Base-by-base conservation (phyloP, 53 echinoderm and acorn worm genomes). In the Apostichopus leukothele region DNA sequence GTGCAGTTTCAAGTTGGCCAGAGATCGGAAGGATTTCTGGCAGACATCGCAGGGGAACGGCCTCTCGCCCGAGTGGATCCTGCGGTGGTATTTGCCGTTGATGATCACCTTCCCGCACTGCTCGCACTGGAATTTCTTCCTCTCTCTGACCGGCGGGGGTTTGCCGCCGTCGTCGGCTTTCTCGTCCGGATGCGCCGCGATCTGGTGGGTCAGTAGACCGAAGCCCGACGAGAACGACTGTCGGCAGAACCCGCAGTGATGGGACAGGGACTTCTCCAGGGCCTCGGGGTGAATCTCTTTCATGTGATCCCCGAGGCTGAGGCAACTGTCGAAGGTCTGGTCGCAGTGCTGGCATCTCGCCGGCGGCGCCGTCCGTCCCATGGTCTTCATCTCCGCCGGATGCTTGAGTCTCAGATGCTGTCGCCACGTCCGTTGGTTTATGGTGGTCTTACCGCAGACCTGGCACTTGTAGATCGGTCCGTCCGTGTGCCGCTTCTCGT, bases 31-130 rank as follows among this genome's bases (percentile, higher is more conserved):
- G 11, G 77, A 10, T 21, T 76, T 76, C 26, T 52, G 11, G 77
- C 77, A 76, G 13, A 52, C 16, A 11, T 39, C 16, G 52, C 77
- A 76, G 4, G 50, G 50, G 50, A 12, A 76, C 11, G 77, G 77
- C 5, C 77, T 76, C 52, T 76, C 77, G 12, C 77, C 77, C 3
- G 77, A 27, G 50, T 76, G 77, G 12, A 76, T 76, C 16, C 77
- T 76, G 0, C 50, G 5, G 50, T 76, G 77, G 50, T 76, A 76
- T 76, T 52, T 76, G 3, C 12, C 50, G 50, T 76, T 76, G 11
- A 9, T 39, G 27, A 76, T 76, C 52, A 76, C 50, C 50, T 76
- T 76, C 26, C 77, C 77, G 6, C 77, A 76, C 39, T 51, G 27
- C 9, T 76, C 26, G 20, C 77, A 76, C 77, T 76, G 77, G 50